These are phyloP conservation scores for Ophraella communa DNA, from an alignment of 2,888 invertebrate genomes.

Conservation along the genomic window DNA sequence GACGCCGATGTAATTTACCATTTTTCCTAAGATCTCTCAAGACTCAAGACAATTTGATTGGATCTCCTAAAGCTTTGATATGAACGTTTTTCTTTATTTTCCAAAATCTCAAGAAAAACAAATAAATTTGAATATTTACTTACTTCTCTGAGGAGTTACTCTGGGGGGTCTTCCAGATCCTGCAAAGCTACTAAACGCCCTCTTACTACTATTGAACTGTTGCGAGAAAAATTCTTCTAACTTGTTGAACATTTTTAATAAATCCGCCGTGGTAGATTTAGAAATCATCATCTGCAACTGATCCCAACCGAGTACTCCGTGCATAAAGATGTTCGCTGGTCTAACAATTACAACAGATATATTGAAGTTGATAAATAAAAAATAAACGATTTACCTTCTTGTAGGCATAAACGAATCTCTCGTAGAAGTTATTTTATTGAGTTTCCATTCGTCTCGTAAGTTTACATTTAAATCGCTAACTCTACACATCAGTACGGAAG, in stretches of 20 bases:
- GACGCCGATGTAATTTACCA: too few relatives aligned
- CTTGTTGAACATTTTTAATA: constrained; percentile 95
- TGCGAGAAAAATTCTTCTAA: constrained; percentile 97
- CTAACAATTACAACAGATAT: constrained; percentile 57
- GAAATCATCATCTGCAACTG: constrained; percentile 96
- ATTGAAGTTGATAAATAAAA: background rate
- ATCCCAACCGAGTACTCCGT: constrained; percentile 93
- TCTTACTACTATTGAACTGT: constrained; percentile 94
- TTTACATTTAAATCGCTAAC: constrained; percentile 83
- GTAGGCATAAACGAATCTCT: constrained; percentile 68
- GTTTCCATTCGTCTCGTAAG: constrained; percentile 88
- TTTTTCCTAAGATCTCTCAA: too few relatives aligned
- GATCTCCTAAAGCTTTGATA: too few relatives aligned
- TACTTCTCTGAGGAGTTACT: constrained; percentile 54
- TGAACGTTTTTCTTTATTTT: too few relatives aligned
- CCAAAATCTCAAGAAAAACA: too few relatives aligned
- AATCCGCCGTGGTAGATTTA: constrained; percentile 94
- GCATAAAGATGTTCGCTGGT: constrained; percentile 89
- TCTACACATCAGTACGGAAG: constrained; percentile 90
- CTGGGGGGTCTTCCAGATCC: constrained; percentile 50
- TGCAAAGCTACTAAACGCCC: constrained; percentile 72
- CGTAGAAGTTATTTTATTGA: constrained; percentile 60
- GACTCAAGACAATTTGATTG: too few relatives aligned
- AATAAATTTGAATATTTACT: too few relatives aligned
- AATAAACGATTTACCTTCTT: constrained; percentile 60